Evolutionary conservation across 2,113 vertebrate genomes (phyloP).

Genomic region (Raja brachyura): DNA sequence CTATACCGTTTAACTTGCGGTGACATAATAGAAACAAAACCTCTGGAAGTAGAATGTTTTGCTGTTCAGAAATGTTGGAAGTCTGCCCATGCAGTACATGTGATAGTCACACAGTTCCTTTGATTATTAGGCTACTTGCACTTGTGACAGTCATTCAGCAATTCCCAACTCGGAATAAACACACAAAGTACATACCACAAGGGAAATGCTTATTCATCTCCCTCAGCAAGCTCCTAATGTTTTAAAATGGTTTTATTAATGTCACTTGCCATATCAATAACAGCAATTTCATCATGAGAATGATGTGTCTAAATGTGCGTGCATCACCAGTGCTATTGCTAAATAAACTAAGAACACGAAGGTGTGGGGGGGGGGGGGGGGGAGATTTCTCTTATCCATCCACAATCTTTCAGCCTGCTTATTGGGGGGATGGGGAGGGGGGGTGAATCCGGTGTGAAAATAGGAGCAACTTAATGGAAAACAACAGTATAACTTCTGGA

Average conservation of each 20-base stretch:
- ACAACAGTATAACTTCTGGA: neutral
- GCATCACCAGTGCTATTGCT: neutral
- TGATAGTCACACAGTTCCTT: slow-evolving; percentile 34
- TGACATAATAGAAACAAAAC: slow-evolving; percentile 8
- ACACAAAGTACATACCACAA: neutral
- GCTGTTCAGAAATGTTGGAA: slow-evolving; percentile 25
- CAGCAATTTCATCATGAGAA: neutral
- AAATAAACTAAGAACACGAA: neutral
- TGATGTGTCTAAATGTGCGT: neutral
- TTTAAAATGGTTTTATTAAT: slow-evolving; percentile 15
- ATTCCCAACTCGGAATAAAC: slow-evolving; percentile 25
- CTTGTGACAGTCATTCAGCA: slow-evolving; percentile 37
- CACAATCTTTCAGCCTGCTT: neutral
- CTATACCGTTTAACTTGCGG: neutral
- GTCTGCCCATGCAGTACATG: slow-evolving; percentile 12
- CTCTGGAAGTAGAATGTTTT: slow-evolving; percentile 25
- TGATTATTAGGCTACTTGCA: slow-evolving; percentile 31
- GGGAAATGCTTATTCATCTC: neutral
- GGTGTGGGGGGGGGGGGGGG: neutral
- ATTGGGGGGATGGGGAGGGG: too few relatives aligned
- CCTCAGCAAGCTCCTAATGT: neutral
- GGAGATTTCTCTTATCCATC: neutral
- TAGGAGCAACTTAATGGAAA: neutral
- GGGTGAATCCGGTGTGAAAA: neutral
- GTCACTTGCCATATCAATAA: neutral